A percentile compares a stretch with the other conserved stretches of the same genome.
Conservation (phyloP, 1,140 invertebrate species). For the Dendroctonus valens region DNA sequence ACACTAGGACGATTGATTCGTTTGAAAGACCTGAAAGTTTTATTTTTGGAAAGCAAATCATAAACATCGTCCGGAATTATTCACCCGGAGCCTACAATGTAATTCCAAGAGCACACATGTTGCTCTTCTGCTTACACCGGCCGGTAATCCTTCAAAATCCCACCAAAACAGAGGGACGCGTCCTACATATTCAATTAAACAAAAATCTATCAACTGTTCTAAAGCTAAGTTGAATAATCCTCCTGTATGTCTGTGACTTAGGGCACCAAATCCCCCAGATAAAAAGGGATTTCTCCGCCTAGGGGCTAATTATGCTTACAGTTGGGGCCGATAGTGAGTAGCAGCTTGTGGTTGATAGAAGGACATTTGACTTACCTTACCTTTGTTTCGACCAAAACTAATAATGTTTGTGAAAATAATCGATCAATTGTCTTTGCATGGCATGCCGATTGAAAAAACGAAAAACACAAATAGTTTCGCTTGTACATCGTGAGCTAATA, state of each 20-base stretch:
- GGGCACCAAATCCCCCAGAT: slow-evolving; percentile 38
- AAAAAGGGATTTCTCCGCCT: slow-evolving; percentile 30
- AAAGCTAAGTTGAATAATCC: slow-evolving; percentile 52
- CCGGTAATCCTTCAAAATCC: slow-evolving; percentile 48
- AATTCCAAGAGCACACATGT: slow-evolving; percentile 44
- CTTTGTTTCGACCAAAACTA: no score
- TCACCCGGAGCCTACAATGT: background rate
- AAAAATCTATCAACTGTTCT: slow-evolving; percentile 57
- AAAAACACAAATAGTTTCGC: slow-evolving; percentile 14
- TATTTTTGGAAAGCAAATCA: no score
- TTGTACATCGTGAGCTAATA: slow-evolving; percentile 24
- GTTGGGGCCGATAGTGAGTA: slow-evolving; percentile 25
- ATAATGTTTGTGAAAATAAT: no score
- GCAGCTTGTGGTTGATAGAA: no score
- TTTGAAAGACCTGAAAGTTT: no score
- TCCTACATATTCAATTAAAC: slow-evolving; percentile 59
- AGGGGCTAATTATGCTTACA: slow-evolving; percentile 45
- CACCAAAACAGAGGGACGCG: slow-evolving; percentile 38
- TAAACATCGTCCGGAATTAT: no score
- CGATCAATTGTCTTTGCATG: no score
- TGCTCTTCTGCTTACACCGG: slow-evolving; percentile 41
- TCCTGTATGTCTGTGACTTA: slow-evolving; percentile 31
- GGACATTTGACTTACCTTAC: no score
- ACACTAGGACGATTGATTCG: no score
- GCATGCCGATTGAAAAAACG: no score